These are phyloP conservation scores for Epinotia demarniana DNA, from an alignment of 2,888 invertebrate species.

Conservation along the genomic window DNA sequence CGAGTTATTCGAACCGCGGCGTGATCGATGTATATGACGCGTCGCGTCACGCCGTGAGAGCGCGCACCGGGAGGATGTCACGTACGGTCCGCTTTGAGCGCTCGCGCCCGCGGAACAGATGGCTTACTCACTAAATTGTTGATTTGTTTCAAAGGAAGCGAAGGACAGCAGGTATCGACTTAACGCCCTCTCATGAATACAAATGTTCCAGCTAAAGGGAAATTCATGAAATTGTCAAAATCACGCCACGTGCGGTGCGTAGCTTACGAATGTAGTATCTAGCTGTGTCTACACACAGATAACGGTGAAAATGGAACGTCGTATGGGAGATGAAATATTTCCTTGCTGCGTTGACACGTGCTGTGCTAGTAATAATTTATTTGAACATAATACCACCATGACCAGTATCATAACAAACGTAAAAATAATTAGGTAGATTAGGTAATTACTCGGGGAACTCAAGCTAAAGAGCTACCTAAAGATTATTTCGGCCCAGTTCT, in stretches of 20 bases:
- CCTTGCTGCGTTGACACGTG: conserved; percentile 30
- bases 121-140: conserved; percentile 58
- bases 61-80: conserved; percentile 68
- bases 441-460: too few relatives aligned
- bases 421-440: too few relatives aligned
- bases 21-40: conserved; percentile 40
- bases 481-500: too few relatives aligned
- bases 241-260: conserved; percentile 51
- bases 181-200: conserved; percentile 44
- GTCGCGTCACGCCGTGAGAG: conserved; percentile 38
- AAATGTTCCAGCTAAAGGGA: conserved; percentile 43
- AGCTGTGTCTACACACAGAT: conserved; percentile 58
- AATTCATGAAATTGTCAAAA: conserved; percentile 49
- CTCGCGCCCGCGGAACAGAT: conserved; percentile 59
- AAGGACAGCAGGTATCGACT: conserved; percentile 50
- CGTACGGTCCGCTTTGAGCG: conserved; percentile 67
- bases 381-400: neutral
- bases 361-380: conserved; percentile 21
- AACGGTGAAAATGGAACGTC: conserved; percentile 64
- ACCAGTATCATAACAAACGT: too few relatives aligned
- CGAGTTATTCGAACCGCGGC: conserved; percentile 35
- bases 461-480: too few relatives aligned
- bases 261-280: conserved; percentile 58
- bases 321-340: conserved; percentile 43
- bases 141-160: conserved; percentile 52